A percentile compares a stretch with the other conserved stretches of the same genome.
Conservation (phyloP, 2,113 vertebrate genomes). For the Chloropsis hardwickii region DNA sequence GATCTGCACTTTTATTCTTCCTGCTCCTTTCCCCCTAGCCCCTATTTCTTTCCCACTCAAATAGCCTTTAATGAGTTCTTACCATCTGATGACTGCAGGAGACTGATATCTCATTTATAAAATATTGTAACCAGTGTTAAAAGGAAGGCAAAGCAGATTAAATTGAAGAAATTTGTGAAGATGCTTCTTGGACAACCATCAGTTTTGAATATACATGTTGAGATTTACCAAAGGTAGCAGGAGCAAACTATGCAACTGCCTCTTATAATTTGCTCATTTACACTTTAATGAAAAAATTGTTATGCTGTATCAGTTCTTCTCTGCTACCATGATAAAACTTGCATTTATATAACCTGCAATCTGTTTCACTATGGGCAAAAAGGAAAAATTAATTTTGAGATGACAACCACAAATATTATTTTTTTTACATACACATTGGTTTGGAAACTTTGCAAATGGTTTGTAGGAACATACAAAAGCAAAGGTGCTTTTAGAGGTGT, state of each 20-base stretch:
- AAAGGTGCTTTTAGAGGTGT: background rate
- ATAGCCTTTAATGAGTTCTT: background rate
- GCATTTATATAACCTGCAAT: slow-evolving; percentile 68
- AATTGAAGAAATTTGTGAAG: background rate
- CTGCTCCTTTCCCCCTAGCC: fast-evolving
- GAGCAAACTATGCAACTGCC: background rate
- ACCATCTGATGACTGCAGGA: background rate
- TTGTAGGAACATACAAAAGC: slow-evolving; percentile 44
- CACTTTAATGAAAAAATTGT: slow-evolving; percentile 75
- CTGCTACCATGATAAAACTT: slow-evolving; percentile 56
- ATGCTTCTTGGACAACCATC: background rate
- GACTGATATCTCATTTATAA: background rate
- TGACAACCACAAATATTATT: slow-evolving; percentile 7
- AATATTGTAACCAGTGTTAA: background rate
- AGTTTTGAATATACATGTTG: background rate
- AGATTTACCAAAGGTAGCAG: background rate
- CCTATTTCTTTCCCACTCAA: background rate
- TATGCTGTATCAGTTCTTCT: slow-evolving; percentile 51
- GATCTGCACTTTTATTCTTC: background rate
- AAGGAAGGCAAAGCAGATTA: background rate
- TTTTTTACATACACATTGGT: background rate
- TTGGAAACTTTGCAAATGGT: slow-evolving; percentile 3
- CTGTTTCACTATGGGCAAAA: slow-evolving; percentile 38
- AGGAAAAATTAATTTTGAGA: slow-evolving; percentile 58
- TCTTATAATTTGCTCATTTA: slow-evolving; percentile 63